These are phyloP conservation scores for Ennomos erosarius DNA, from an alignment of 2,888 invertebrate genomes.

Conservation along the genomic window DNA sequence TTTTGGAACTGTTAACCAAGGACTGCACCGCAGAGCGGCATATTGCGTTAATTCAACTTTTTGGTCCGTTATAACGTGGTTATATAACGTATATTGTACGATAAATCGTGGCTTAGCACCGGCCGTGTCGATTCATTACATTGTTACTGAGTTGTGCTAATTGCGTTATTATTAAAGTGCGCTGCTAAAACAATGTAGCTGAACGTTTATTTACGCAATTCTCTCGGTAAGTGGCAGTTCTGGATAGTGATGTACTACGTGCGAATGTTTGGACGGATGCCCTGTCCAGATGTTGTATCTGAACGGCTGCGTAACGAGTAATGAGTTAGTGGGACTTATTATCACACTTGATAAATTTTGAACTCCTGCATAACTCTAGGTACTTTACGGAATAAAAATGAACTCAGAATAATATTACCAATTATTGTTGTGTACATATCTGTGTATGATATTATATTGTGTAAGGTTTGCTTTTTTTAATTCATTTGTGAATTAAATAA, in stretches of 20 bases:
- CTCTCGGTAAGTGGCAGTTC: constrained; percentile 31
- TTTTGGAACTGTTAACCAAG: constrained; percentile 20
- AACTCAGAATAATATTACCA: too few species aligned
- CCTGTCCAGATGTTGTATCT: not conserved
- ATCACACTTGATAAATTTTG: too few species aligned
- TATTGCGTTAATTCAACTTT: constrained; percentile 35
- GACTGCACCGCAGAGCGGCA: constrained; percentile 39
- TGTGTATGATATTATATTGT: too few species aligned
- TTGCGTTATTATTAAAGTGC: constrained; percentile 42
- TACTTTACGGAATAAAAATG: too few species aligned
- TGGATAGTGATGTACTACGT: constrained; percentile 9
- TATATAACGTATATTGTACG: constrained; percentile 23
- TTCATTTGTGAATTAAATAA: too few species aligned
- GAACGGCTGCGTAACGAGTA: too few species aligned
- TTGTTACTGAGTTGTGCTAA: constrained; percentile 38
- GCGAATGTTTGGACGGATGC: not conserved
- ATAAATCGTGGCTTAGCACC: constrained; percentile 27
- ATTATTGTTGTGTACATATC: too few species aligned
- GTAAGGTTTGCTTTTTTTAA: too few species aligned
- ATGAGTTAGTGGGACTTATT: too few species aligned
- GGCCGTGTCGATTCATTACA: constrained; percentile 38
- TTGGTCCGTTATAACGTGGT: constrained; percentile 24
- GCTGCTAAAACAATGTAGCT: constrained; percentile 38
- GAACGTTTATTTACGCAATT: constrained; percentile 33
- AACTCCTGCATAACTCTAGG: too few species aligned